These are phyloP conservation scores for Dasysyrphus tricinctus DNA, from an alignment of 2,888 invertebrate genomes.

Conservation along the genomic window DNA sequence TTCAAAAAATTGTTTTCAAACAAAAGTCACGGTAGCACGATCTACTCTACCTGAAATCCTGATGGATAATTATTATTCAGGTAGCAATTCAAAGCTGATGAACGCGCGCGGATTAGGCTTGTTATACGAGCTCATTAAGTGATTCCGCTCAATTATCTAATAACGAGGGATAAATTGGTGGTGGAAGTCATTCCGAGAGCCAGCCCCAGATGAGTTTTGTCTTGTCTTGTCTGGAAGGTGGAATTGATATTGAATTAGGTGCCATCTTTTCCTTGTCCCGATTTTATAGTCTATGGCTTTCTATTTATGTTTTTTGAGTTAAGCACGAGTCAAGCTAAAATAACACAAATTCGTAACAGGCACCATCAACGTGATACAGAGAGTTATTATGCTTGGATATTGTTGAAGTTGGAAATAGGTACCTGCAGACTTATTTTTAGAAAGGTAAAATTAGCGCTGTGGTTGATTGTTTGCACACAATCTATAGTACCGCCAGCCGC, in stretches of 20 bases:
- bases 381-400: background rate
- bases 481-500: background rate
- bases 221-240: conserved; percentile 6
- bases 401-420: background rate
- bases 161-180: conserved; percentile 67
- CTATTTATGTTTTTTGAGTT: conserved; percentile 28
- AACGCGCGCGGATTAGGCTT: conserved; percentile 64
- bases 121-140: conserved; percentile 65
- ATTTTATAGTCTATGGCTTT: conserved; percentile 11
- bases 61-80: conserved; percentile 7
- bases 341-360: conserved; percentile 42
- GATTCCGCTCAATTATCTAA: conserved; percentile 70
- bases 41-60: conserved; percentile 10
- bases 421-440: background rate
- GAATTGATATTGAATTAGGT: conserved; percentile 51
- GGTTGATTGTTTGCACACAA: conserved; percentile 9
- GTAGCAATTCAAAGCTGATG: conserved; percentile 59
- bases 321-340: conserved; percentile 41
- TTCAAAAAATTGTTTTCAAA: background rate
- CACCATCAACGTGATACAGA: background rate
- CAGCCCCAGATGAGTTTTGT: background rate
- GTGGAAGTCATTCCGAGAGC: background rate
- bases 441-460: conserved; percentile 8
- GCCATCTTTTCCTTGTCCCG: conserved; percentile 36
- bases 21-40: conserved; percentile 45